Evolutionary conservation across 2,797 vertebrate genomes (phyloP).

Genomic region (Siniperca scherzeri): DNA sequence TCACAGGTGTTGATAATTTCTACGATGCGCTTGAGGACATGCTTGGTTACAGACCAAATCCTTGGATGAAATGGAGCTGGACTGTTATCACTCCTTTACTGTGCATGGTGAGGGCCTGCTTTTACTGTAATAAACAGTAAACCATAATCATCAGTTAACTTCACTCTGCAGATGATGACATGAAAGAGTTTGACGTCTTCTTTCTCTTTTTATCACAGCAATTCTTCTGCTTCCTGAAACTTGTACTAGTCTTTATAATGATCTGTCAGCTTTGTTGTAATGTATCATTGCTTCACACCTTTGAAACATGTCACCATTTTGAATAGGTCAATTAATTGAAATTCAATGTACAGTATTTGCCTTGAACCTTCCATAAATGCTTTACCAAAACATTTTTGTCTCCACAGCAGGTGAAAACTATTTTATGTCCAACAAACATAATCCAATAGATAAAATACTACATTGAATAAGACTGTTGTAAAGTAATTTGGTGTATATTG

Average conservation of each 20-base stretch:
- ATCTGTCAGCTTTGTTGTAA: neutral
- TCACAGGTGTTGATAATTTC: conserved; percentile 91
- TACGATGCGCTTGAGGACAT: conserved; percentile 99
- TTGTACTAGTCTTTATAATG: neutral
- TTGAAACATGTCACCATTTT: neutral
- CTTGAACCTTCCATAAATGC: neutral
- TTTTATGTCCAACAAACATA: neutral
- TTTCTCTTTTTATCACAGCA: conserved; percentile 14
- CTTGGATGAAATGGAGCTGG: conserved; percentile 99
- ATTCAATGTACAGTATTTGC: neutral
- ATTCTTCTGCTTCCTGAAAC: conserved; percentile 20
- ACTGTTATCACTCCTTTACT: conserved; percentile 93
- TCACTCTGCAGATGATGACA: neutral
- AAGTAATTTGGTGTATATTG: neutral
- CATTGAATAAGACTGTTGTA: neutral
- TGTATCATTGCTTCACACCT: neutral
- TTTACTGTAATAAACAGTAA: neutral
- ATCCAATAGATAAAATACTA: neutral
- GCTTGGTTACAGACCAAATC: conserved; percentile 98
- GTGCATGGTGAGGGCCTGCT: conserved; percentile 88
- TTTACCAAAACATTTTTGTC: neutral
- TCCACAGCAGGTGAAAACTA: neutral
- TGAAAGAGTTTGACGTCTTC: neutral
- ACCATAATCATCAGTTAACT: neutral
- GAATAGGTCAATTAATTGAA: neutral